These are phyloP conservation scores for Apocheima hispidaria DNA, from an alignment of 2,888 invertebrate genomes.

Conservation along the genomic window DNA sequence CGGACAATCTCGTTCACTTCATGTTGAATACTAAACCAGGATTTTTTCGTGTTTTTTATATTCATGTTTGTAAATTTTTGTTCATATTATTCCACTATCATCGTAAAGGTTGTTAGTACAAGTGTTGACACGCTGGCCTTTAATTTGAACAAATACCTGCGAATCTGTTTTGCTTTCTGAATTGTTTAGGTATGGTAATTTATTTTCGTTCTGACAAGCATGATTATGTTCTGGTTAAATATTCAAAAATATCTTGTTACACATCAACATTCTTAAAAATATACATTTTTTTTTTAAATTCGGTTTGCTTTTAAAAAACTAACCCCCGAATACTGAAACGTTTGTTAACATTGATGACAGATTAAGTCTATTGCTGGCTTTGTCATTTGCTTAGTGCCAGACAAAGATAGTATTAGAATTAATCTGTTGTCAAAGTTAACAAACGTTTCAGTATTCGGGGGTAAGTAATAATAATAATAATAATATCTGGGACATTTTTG, in stretches of 20 bases:
- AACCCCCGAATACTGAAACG: too few relatives aligned
- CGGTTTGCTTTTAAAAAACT: too few relatives aligned
- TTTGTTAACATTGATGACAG: too few relatives aligned
- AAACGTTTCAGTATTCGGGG: too few relatives aligned
- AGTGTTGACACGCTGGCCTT: constrained; percentile 9
- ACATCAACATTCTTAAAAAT: constrained; percentile 3
- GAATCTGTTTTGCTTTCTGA: constrained; percentile 6
- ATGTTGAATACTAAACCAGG: constrained; percentile 63
- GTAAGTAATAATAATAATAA: too few relatives aligned
- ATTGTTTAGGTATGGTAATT: constrained; percentile 1
- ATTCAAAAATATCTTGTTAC: background rate
- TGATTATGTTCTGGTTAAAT: background rate
- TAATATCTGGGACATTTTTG: too few relatives aligned
- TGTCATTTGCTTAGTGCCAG: too few relatives aligned
- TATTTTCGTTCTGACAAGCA: constrained; percentile 1
- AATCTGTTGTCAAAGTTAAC: too few relatives aligned
- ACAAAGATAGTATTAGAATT: too few relatives aligned
- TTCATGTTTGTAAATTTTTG: constrained; percentile 42
- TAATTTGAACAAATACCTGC: constrained; percentile 16
- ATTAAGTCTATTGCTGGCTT: too few relatives aligned
- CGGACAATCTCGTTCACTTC: constrained; percentile 70
- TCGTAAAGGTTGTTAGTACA: constrained; percentile 25
- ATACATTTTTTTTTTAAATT: background rate
- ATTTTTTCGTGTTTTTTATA: constrained; percentile 47
- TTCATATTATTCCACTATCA: constrained; percentile 43